Evolutionary conservation across 2,113 vertebrate genomes (phyloP).

Genomic region (Craseonycteris thonglongyai): DNA sequence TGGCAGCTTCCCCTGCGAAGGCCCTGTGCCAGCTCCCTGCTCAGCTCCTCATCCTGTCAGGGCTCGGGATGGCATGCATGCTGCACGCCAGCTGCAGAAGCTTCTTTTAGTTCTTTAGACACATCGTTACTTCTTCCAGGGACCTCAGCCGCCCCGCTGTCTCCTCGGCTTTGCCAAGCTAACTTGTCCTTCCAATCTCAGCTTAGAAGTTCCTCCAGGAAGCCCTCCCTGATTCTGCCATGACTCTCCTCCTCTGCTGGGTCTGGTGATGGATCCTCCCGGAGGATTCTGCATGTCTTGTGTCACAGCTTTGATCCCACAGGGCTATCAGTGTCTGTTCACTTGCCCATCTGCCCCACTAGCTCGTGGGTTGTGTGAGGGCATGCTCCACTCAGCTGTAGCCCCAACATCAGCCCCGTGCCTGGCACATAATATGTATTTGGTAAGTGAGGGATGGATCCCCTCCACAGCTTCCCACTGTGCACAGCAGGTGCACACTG

Average conservation of each 20-base stretch:
- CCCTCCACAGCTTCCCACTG: not conserved
- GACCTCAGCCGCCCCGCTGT: fast-evolving
- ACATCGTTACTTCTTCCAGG: not conserved
- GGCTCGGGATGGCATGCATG: not conserved
- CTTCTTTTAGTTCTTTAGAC: not conserved
- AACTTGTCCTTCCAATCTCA: not conserved
- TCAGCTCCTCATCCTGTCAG: not conserved
- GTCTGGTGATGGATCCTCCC: not conserved
- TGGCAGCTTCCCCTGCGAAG: not conserved
- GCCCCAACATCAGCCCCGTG: not conserved
- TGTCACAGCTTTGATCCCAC: not conserved
- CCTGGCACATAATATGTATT: too few relatives aligned
- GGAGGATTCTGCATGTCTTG: fast-evolving
- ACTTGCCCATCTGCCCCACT: not conserved
- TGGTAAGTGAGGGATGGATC: not conserved
- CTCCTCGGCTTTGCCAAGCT: not conserved
- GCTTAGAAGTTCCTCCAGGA: not conserved
- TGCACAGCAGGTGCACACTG: too few relatives aligned
- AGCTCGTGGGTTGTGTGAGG: not conserved
- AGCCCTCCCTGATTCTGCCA: not conserved
- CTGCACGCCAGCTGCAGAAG: not conserved
- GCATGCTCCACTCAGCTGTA: too few relatives aligned
- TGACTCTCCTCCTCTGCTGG: not conserved
- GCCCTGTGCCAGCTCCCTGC: not conserved
- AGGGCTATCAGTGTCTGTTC: not conserved